Evolutionary conservation across 2,797 vertebrate species (phyloP).

Genomic region (Amphiprion clarkii): DNA sequence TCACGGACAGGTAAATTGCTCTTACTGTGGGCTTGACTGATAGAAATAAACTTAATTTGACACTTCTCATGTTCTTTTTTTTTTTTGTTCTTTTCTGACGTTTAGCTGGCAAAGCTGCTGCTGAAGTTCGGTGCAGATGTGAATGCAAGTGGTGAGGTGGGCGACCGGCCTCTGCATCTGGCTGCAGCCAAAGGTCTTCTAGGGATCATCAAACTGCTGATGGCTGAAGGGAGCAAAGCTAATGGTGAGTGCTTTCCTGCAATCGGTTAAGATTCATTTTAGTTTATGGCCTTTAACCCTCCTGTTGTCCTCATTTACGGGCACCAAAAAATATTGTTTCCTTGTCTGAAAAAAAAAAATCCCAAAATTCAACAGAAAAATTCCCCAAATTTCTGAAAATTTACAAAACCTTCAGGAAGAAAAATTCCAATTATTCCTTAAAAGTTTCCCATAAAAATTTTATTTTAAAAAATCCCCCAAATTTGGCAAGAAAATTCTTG

Average conservation of each 20-base stretch:
- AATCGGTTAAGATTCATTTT: background rate
- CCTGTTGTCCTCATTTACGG: too few species aligned
- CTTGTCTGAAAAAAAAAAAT: too few species aligned
- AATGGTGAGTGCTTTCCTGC: constrained; percentile 85
- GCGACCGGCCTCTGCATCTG: constrained; percentile 93
- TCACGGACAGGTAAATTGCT: constrained; percentile 87
- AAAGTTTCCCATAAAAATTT: too few species aligned
- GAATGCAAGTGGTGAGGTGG: constrained; percentile 93
- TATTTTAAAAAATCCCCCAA: too few species aligned
- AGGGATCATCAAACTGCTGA: constrained; percentile 88
- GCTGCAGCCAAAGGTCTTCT: constrained; percentile 96
- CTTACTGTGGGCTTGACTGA: background rate
- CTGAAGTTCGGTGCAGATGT: constrained; percentile 94
- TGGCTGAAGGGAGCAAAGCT: constrained; percentile 91
- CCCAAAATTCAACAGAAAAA: too few species aligned
- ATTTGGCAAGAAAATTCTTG: too few species aligned
- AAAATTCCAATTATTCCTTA: too few species aligned
- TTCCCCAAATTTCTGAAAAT: too few species aligned
- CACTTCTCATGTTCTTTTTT: background rate
- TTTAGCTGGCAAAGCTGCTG: constrained; percentile 90
- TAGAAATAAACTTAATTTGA: background rate
- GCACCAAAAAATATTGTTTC: too few species aligned
- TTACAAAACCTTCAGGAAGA: too few species aligned
- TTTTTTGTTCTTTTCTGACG: background rate
- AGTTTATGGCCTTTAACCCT: background rate